phyloP scores from a whole-genome alignment of 2,888 invertebrate species.

The Exephanes ischioxanthus region DNA sequence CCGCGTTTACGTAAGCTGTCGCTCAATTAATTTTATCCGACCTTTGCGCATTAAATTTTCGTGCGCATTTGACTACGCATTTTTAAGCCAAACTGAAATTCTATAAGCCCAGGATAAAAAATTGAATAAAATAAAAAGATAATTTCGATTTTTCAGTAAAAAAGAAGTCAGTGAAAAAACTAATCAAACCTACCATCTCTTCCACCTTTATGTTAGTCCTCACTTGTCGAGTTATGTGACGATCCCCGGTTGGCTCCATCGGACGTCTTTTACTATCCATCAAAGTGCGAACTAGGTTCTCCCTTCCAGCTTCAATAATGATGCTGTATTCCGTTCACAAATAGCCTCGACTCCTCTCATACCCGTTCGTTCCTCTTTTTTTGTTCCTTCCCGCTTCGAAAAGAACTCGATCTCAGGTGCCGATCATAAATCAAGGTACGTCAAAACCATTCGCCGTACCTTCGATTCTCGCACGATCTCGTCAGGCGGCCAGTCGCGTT shows the following conservation, averaged over 20 bases:
- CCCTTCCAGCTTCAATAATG: slow-evolving; percentile 32
- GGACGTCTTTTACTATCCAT: slow-evolving; percentile 31
- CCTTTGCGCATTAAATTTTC: too few species aligned
- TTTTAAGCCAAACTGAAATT: too few species aligned
- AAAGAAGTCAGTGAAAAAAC: neutral
- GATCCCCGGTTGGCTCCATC: neutral
- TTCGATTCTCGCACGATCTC: slow-evolving; percentile 57
- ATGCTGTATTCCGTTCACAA: slow-evolving; percentile 25
- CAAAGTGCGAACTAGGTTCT: slow-evolving; percentile 13
- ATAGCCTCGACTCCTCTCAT: slow-evolving; percentile 13
- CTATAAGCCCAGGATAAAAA: too few species aligned
- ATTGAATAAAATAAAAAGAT: neutral
- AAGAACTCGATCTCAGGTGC: slow-evolving; percentile 50
- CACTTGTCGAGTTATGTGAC: neutral
- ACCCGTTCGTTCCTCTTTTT: slow-evolving; percentile 22
- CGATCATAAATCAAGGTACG: slow-evolving; percentile 65
- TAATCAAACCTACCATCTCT: neutral
- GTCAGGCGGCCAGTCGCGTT: slow-evolving; percentile 29
- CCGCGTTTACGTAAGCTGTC: too few species aligned
- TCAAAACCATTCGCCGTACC: slow-evolving; percentile 56
- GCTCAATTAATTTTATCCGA: too few species aligned
- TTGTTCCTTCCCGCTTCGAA: slow-evolving; percentile 3
- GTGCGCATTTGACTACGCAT: too few species aligned
- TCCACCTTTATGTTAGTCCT: neutral
- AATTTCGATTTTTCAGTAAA: neutral